Percentiles rank a stretch among this genome's conserved stretches.
phyloP scores from a whole-genome alignment of 2,113 vertebrate genomes.

The Oreochromis spilurus region DNA sequence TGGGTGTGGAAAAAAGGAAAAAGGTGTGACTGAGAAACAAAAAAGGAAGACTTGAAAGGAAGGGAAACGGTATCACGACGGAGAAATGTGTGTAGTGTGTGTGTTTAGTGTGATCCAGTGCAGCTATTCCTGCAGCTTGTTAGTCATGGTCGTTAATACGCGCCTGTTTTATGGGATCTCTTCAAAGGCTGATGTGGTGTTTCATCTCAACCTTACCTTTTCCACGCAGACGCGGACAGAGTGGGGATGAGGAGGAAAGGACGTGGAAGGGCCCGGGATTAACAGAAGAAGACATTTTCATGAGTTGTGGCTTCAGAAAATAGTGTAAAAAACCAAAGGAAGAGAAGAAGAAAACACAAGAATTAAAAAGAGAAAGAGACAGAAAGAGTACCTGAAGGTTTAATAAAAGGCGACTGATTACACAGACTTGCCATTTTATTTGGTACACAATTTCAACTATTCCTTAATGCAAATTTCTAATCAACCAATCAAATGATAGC shows the following conservation, averaged over 20 bases:
- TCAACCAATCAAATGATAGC: background rate
- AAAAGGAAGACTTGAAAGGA: background rate
- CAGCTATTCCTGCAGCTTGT: slow-evolving; percentile 65
- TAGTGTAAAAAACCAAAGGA: background rate
- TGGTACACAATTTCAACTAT: background rate
- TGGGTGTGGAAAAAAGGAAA: slow-evolving; percentile 24
- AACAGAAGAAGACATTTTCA: background rate
- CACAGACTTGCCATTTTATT: background rate
- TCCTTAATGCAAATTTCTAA: background rate
- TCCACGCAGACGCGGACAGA: background rate
- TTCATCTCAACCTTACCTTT: slow-evolving; percentile 70
- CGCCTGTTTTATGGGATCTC: slow-evolving; percentile 60
- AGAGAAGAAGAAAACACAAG: background rate
- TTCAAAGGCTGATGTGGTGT: slow-evolving; percentile 66
- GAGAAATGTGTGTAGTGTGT: slow-evolving; percentile 9
- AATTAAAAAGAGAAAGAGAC: background rate
- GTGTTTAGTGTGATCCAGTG: slow-evolving; percentile 18
- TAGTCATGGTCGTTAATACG: slow-evolving; percentile 72
- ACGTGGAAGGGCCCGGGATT: background rate
- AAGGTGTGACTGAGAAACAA: slow-evolving; percentile 11
- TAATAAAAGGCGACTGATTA: background rate
- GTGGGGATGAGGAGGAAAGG: background rate
- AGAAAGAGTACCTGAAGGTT: background rate
- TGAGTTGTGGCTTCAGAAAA: background rate
- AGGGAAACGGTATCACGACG: background rate